Conservation (phyloP, 2,888 invertebrate species). For the Tiliacea citrago region DNA sequence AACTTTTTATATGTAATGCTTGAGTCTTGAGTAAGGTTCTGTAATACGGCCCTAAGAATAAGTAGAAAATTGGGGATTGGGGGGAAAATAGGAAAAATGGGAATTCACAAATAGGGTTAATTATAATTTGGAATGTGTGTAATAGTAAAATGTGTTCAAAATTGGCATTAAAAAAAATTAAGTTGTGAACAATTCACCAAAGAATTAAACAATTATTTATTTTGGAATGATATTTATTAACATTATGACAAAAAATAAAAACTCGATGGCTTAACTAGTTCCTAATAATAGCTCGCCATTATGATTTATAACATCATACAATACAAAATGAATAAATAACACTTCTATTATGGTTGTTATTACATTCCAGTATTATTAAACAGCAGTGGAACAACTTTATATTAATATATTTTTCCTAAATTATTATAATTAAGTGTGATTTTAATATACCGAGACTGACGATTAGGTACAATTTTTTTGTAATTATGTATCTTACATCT, state of each 20-base stretch:
- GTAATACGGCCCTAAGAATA: not conserved
- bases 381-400: conserved; percentile 63
- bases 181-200: conserved; percentile 47
- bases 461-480: conserved; percentile 62
- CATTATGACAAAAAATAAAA: conserved; percentile 67
- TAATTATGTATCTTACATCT: conserved; percentile 63
- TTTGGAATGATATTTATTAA: conserved; percentile 86
- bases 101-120: not conserved
- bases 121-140: conserved; percentile 7
- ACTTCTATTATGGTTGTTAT: conserved; percentile 69
- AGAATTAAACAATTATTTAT: conserved; percentile 71
- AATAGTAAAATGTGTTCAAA: conserved; percentile 17
- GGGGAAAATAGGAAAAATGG: no score
- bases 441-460: conserved; percentile 61
- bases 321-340: conserved; percentile 80
- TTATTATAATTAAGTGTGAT: conserved; percentile 66
- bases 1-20: no score
- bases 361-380: conserved; percentile 72
- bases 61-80: conserved; percentile 12
- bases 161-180: not conserved
- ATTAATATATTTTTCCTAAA: conserved; percentile 62
- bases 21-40: no score
- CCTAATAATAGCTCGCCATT: conserved; percentile 69
- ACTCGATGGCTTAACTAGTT: conserved; percentile 70
- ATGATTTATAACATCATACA: conserved; percentile 65